A percentile compares a stretch with the other conserved stretches of the same genome.
Conservation (phyloP, 2,113 vertebrate genomes). For the Candoia aspera region DNA sequence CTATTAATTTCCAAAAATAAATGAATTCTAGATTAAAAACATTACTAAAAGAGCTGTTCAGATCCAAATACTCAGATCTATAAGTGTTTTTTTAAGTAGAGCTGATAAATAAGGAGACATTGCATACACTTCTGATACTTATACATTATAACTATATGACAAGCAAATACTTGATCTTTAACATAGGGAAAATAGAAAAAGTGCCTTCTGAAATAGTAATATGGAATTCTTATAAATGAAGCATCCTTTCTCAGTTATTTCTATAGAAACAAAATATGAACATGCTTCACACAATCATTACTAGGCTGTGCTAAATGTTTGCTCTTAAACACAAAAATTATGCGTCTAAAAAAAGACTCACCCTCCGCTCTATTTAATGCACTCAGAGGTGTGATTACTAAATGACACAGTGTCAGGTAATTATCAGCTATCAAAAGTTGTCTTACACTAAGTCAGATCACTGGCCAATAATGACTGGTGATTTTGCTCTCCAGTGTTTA, state of each 20-base stretch:
- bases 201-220: conserved; percentile 59
- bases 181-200: not conserved
- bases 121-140: conserved; percentile 43
- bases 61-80: conserved; percentile 38
- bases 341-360: not conserved
- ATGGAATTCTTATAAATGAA: conserved; percentile 60
- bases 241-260: conserved; percentile 35
- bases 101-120: not conserved
- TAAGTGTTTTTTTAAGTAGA: conserved; percentile 23
- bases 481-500: not conserved
- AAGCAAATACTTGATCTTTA: conserved; percentile 46
- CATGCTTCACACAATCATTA: conserved; percentile 40
- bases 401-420: not conserved
- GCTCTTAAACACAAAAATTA: not conserved
- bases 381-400: not conserved
- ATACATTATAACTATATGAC: conserved; percentile 58
- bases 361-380: not conserved
- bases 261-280: conserved; percentile 56
- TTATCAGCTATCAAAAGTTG: not conserved
- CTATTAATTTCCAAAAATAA: not conserved
- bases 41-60: conserved; percentile 29
- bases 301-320: not conserved
- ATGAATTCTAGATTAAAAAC: not conserved
- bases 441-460: not conserved
- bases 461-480: not conserved